Evolutionary conservation across 1,140 invertebrate genomes (phyloP), one percentile per base, ranked within the genome.

Genomic region (Drosophila sp.): DNA sequence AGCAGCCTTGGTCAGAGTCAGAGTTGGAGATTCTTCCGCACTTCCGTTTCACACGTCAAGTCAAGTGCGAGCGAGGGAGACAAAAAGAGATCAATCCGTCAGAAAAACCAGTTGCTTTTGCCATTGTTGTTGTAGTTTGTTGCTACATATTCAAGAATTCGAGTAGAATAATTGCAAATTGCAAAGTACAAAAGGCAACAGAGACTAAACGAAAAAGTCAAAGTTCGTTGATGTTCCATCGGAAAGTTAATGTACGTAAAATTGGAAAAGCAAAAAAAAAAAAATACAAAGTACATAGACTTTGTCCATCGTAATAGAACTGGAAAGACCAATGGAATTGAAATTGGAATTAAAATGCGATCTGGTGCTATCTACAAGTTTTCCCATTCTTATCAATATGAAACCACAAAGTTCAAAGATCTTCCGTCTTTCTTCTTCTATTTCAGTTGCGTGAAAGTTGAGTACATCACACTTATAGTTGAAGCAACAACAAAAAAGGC

Each of bases 1-100:
- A 80, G 61, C 66, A 84, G 79, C 84, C 84, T 89, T 89, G 84
- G 71, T 70, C 64, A 68, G 64, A 35, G 30, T 30, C 4, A 4
- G 30, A 38, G 35, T 38, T 10, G 3, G 35, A 80, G 84, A 83
- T 80, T 82, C 74, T 73, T 84, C 85, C 85, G 84, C 60, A 90
- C 85, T 89, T 89, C 85, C 84, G 84, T 89, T 90, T 89, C 84
- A 86, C 82, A 86, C 82, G 72, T 86, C 8, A 76, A 76, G 82
- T 86, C 87, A 79, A 79, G 47, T 27, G n/a, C 56, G 40, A 54
- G 50, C 40, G 47, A 29, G 56, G 58, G 33, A 54, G 33, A 23
- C 23, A 32, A 62, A 8, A 4, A 27, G 25, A 25, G 25, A 60
- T 38, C 27, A 29, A 30, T 40, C 66, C 35, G 60, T 35, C 30